These are phyloP conservation scores for Leucosticte australis DNA, from an alignment of 2,113 vertebrate genomes.

Conservation along the genomic window DNA sequence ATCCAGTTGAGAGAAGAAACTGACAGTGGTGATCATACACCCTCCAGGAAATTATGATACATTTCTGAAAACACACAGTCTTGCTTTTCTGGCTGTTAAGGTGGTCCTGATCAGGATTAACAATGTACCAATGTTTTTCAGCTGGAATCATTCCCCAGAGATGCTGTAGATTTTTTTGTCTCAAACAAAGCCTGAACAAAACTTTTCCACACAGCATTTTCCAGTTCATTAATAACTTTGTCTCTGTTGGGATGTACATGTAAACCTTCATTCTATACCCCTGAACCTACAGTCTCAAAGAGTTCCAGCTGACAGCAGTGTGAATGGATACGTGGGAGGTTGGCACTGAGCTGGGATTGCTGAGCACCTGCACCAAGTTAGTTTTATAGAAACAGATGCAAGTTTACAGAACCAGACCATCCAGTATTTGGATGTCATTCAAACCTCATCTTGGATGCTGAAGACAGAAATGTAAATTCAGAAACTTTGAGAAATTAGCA, in stretches of 20 bases:
- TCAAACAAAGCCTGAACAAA: neutral
- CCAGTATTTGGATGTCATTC: neutral
- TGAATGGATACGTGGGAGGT: neutral
- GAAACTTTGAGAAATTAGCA: neutral
- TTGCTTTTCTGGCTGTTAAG: neutral
- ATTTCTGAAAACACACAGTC: neutral
- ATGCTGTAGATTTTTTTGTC: neutral
- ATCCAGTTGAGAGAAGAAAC: neutral
- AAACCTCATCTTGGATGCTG: neutral
- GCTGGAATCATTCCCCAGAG: neutral
- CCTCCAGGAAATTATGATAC: neutral
- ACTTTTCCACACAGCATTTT: neutral
- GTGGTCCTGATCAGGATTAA: neutral
- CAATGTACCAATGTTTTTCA: neutral
- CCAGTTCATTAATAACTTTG: neutral
- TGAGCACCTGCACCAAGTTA: neutral
- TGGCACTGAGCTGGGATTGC: neutral
- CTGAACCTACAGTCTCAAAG: neutral
- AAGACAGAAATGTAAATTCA: neutral
- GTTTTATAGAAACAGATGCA: neutral
- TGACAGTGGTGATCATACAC: accelerated
- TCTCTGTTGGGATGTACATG: neutral
- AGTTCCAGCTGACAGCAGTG: neutral
- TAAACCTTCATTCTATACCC: neutral
- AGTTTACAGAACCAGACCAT: neutral